These are phyloP conservation scores for Dryadula phaetusa DNA, from an alignment of 2,888 invertebrate genomes.

Conservation along the genomic window DNA sequence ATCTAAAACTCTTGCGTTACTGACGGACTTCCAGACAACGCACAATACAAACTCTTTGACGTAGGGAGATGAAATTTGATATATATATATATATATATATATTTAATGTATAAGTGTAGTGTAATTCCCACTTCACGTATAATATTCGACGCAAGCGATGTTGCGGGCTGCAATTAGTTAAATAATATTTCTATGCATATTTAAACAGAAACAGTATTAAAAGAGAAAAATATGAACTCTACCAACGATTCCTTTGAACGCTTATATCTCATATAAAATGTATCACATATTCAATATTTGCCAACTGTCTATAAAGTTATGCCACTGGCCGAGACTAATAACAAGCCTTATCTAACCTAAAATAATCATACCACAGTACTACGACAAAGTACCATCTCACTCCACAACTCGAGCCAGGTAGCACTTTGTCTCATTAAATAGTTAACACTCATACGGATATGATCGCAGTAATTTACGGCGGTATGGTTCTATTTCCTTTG, in stretches of 20 bases:
- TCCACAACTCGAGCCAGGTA: conserved; percentile 37
- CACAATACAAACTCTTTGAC: too few species aligned
- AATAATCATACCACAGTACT: conserved; percentile 21
- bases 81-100: too few species aligned
- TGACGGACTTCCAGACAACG: too few species aligned
- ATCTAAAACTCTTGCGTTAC: too few species aligned
- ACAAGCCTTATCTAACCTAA: conserved; percentile 35
- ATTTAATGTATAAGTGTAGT: too few species aligned
- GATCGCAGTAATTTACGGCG: conserved; percentile 45
- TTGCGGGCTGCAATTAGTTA: too few species aligned
- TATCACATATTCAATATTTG: conserved; percentile 39
- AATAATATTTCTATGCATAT: too few species aligned
- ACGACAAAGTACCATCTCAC: conserved; percentile 36
- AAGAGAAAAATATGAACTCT: too few species aligned
- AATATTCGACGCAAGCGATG: too few species aligned
- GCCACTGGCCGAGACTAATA: conserved; percentile 35
- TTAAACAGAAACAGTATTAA: too few species aligned
- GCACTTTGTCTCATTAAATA: conserved; percentile 47
- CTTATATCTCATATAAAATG: conserved; percentile 7
- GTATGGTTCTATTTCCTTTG: conserved; percentile 51
- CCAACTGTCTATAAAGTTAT: conserved; percentile 40
- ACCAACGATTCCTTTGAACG: conserved; percentile 19
- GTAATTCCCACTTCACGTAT: too few species aligned
- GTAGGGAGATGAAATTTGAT: too few species aligned
- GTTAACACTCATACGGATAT: conserved; percentile 41